Conservation (phyloP, 2,113 vertebrate genomes). For the Sebastes fasciatus region DNA sequence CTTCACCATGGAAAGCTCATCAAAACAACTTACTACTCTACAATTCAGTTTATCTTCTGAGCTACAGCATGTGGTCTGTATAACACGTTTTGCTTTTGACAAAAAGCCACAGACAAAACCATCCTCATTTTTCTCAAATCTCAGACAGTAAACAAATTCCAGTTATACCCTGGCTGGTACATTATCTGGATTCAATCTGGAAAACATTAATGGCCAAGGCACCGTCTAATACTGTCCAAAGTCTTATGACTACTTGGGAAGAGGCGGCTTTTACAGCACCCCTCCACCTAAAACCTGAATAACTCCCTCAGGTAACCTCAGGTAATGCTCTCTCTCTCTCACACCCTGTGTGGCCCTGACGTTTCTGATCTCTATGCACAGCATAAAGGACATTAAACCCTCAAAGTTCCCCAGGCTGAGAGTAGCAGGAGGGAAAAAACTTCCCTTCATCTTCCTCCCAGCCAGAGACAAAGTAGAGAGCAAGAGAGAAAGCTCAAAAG, state of each 20-base stretch:
- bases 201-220: background rate
- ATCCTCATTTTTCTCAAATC: background rate
- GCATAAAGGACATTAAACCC: slow-evolving; percentile 30
- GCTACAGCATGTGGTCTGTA: background rate
- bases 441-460: slow-evolving; percentile 1
- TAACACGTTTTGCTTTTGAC: background rate
- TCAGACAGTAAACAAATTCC: background rate
- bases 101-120: background rate
- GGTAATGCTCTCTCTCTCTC: background rate
- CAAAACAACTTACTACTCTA: background rate
- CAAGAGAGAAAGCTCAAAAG: background rate
- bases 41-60: slow-evolving; percentile 1
- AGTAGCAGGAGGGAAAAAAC: background rate
- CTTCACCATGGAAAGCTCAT: background rate
- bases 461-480: background rate
- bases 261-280: background rate
- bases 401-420: slow-evolving; percentile 11
- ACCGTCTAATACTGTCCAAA: background rate
- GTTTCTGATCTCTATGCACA: slow-evolving; percentile 2
- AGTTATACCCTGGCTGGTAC: background rate
- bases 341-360: background rate
- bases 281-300: background rate
- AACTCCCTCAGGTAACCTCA: slow-evolving; percentile 6
- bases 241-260: background rate
- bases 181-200: background rate